Evolutionary conservation across 1,140 invertebrate species (phyloP).

Genomic region (Drosophila baimaii): DNA sequence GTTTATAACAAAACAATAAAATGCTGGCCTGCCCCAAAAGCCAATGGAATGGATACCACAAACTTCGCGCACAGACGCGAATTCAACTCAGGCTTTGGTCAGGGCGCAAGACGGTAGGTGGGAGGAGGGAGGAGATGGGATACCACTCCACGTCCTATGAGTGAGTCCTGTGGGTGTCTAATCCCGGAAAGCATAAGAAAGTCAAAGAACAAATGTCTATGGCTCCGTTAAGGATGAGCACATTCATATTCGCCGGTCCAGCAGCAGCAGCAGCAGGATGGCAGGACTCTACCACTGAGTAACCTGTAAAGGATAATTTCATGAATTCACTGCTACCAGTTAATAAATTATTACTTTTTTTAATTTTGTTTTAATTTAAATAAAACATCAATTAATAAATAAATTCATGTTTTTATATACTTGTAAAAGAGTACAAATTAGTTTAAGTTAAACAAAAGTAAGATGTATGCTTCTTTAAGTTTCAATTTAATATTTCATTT

Average conservation of each 20-base stretch:
- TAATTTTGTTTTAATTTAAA: neutral
- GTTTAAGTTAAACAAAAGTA: too few species aligned
- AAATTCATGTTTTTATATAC: too few species aligned
- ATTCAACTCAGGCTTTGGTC: neutral
- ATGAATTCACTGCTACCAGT: neutral
- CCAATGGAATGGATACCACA: constrained; percentile 40
- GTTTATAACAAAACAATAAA: constrained; percentile 32
- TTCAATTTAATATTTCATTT: too few species aligned
- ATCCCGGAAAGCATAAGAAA: constrained; percentile 76
- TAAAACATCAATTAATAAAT: too few species aligned
- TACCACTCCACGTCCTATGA: neutral
- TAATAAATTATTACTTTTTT: neutral
- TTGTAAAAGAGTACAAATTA: too few species aligned
- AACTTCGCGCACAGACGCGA: constrained; percentile 27
- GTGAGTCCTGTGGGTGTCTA: constrained; percentile 21
- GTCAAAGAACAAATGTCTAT: constrained; percentile 80
- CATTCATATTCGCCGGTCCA: constrained; percentile 28
- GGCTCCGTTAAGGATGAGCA: constrained; percentile 42
- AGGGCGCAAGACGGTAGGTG: neutral
- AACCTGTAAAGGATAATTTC: neutral
- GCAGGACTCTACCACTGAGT: neutral
- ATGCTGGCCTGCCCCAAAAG: constrained; percentile 16
- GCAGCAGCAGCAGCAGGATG: constrained; percentile 12
- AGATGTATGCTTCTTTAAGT: too few species aligned
- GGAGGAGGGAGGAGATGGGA: neutral